These are phyloP conservation scores for Threskiornis aethiopicus DNA, from an alignment of 2,797 vertebrate species.

Conservation along the genomic window DNA sequence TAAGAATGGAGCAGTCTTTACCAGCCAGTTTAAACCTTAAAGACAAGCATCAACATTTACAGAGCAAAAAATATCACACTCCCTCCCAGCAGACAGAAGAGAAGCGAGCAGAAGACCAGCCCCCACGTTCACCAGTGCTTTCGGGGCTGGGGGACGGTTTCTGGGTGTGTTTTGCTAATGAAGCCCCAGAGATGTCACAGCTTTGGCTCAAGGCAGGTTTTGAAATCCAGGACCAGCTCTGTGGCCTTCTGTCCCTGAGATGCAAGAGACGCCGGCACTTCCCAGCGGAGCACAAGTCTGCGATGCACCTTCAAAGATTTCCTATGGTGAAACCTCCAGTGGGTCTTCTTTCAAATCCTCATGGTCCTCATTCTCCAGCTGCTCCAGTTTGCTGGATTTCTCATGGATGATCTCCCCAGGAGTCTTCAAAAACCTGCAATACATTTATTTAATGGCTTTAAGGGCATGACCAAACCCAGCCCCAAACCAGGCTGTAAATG, in stretches of 20 bases:
- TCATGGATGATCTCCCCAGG: constrained; percentile 78
- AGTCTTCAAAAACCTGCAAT: constrained; percentile 86
- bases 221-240: not conserved
- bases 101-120: not conserved
- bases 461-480: not conserved
- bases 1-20: accelerated
- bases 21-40: not conserved
- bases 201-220: not conserved
- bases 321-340: constrained; percentile 74
- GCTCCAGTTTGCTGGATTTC: constrained; percentile 68
- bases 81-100: not conserved
- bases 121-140: accelerated
- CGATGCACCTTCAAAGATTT: not conserved
- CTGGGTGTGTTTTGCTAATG: not conserved
- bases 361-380: constrained; percentile 66
- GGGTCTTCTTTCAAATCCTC: constrained; percentile 73
- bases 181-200: not conserved
- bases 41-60: not conserved
- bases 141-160: not conserved
- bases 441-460: not conserved
- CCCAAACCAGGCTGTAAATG: not conserved
- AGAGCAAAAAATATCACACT: not conserved
- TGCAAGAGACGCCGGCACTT: not conserved
- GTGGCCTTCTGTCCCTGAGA: not conserved
- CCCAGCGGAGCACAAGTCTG: not conserved